Evolutionary conservation across 92 coral and sea anemone species (phyloP).

Genomic region (Epizoanthus illoricatus): DNA sequence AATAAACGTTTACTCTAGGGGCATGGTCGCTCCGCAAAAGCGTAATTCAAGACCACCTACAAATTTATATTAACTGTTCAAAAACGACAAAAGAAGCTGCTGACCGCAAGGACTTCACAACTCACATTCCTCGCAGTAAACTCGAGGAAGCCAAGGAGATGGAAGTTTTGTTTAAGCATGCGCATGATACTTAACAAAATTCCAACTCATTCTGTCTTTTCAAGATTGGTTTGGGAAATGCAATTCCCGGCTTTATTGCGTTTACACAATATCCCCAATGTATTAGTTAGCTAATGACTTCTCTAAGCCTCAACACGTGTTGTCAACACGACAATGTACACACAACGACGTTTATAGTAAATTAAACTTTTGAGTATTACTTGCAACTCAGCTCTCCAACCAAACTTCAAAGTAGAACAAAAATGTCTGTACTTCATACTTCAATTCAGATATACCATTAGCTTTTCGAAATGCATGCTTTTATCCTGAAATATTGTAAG

Average conservation of each 20-base stretch:
- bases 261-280: conserved; percentile 37
- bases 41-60: too few relatives aligned
- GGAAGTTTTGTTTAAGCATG: not conserved
- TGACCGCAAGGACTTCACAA: conserved; percentile 3
- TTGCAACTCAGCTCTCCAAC: conserved; percentile 6
- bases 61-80: too few relatives aligned
- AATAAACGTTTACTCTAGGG: too few relatives aligned
- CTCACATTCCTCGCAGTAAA: conserved; percentile 31
- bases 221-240: conserved; percentile 27
- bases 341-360: conserved; percentile 41
- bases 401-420: conserved; percentile 29
- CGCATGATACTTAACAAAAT: not conserved
- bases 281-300: conserved; percentile 43
- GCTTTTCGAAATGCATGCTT: not conserved
- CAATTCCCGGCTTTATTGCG: conserved; percentile 35
- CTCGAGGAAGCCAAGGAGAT: conserved; percentile 24
- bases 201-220: conserved; percentile 14
- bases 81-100: not conserved
- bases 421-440: not conserved
- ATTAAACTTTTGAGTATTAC: conserved; percentile 38
- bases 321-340: conserved; percentile 35
- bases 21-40: too few relatives aligned
- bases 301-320: conserved; percentile 44
- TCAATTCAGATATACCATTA: not conserved
- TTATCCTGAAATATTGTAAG: not conserved